These are phyloP conservation scores for Scopus umbretta DNA, from an alignment of 2,113 vertebrate species.

Conservation along the genomic window DNA sequence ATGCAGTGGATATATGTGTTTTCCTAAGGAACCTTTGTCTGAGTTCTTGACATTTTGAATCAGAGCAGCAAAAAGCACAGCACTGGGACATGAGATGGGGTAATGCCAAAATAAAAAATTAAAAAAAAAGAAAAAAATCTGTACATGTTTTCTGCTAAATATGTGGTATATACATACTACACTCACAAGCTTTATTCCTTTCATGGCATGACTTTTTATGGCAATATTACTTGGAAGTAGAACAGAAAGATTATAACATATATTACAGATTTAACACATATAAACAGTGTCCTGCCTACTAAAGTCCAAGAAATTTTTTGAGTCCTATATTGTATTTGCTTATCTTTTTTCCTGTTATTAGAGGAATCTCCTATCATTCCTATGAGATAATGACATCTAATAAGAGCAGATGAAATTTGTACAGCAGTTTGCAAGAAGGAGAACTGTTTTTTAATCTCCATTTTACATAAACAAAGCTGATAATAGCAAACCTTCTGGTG, in stretches of 20 bases:
- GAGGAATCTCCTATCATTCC: not conserved
- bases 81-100: not conserved
- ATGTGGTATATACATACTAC: not conserved
- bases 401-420: not conserved
- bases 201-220: not conserved
- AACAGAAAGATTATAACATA: not conserved
- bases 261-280: not conserved
- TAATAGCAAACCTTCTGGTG: constrained; percentile 15
- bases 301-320: not conserved
- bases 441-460: not conserved
- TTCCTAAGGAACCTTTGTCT: not conserved
- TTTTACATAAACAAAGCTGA: constrained; percentile 18
- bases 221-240: not conserved
- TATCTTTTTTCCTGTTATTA: not conserved
- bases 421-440: not conserved
- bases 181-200: not conserved
- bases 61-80: not conserved
- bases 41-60: not conserved
- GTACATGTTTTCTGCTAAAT: not conserved
- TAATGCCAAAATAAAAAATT: not conserved
- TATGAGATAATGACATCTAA: not conserved
- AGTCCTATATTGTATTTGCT: not conserved
- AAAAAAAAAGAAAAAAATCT: not conserved
- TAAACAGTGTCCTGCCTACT: not conserved
- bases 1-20: not conserved